Conservation (phyloP, 2,797 vertebrate genomes). For the Falco biarmicus region DNA sequence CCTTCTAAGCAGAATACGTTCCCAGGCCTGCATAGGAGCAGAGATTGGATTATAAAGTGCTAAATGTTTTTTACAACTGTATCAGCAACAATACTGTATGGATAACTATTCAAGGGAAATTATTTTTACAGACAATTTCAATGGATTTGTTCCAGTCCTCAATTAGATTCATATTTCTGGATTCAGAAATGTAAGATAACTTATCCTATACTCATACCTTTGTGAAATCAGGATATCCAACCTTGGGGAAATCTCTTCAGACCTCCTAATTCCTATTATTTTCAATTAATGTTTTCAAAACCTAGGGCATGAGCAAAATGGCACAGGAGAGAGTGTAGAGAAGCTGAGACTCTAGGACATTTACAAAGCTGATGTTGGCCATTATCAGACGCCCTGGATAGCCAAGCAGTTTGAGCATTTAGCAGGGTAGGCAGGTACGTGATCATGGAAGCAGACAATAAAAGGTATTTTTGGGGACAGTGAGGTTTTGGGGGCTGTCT, state of each 20-base stretch:
- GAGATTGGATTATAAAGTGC: conserved; percentile 84
- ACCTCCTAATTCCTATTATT: neutral
- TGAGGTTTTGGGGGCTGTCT: neutral
- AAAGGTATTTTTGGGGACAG: neutral
- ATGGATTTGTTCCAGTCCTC: conserved; percentile 78
- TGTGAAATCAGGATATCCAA: conserved; percentile 47
- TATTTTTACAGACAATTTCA: conserved; percentile 81
- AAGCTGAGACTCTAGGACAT: neutral
- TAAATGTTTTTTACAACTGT: conserved; percentile 85
- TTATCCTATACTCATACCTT: conserved; percentile 39
- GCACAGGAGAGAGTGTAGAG: neutral
- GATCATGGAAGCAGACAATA: neutral
- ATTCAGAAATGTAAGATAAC: conserved; percentile 70
- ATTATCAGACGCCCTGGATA: neutral
- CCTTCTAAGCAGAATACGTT: conserved; percentile 76
- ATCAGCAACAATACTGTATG: conserved; percentile 80
- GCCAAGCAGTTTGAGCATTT: neutral
- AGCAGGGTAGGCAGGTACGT: neutral
- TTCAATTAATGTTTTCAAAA: neutral
- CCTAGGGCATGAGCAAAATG: neutral
- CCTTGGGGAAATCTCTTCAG: conserved; percentile 30
- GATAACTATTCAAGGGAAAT: conserved; percentile 81
- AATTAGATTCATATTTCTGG: conserved; percentile 79
- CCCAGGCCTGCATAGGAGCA: conserved; percentile 77
- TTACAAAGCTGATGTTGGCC: neutral